A percentile compares a stretch with the other conserved stretches of the same genome.
phyloP scores from a whole-genome alignment of 1,140 invertebrate genomes.

The Pararge aegeria region DNA sequence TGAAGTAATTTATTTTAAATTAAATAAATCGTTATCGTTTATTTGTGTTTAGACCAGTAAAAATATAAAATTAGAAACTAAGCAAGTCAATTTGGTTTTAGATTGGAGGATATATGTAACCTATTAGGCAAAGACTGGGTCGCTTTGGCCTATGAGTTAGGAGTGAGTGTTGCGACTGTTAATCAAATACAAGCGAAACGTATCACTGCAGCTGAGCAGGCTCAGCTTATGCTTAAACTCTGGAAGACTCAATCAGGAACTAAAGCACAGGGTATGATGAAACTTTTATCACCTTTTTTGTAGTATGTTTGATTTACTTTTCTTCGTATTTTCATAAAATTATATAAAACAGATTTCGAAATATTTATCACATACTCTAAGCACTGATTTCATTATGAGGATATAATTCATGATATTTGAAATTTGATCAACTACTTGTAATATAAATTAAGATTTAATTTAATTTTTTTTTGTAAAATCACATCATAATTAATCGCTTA shows the following conservation, averaged over 20 bases:
- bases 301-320: background rate
- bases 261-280: constrained; percentile 84
- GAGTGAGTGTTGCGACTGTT: constrained; percentile 89
- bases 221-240: constrained; percentile 94
- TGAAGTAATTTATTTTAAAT: background rate
- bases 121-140: constrained; percentile 96
- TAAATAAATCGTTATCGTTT: background rate
- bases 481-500: too few species aligned
- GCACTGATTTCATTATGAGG: too few species aligned
- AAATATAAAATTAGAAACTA: background rate
- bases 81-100: constrained; percentile 40
- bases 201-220: constrained; percentile 92
- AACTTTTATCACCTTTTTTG: background rate
- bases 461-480: too few species aligned
- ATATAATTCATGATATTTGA: too few species aligned
- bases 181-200: constrained; percentile 93
- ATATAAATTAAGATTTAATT: too few species aligned
- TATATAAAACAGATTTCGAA: too few species aligned
- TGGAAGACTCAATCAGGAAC: constrained; percentile 88
- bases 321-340: too few species aligned
- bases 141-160: constrained; percentile 90
- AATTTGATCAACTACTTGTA: too few species aligned
- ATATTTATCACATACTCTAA: too few species aligned
- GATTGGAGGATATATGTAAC: constrained; percentile 95
- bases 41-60: background rate